phyloP scores from a whole-genome alignment of 2,113 vertebrate genomes.

The Sapayoa aenigma region DNA sequence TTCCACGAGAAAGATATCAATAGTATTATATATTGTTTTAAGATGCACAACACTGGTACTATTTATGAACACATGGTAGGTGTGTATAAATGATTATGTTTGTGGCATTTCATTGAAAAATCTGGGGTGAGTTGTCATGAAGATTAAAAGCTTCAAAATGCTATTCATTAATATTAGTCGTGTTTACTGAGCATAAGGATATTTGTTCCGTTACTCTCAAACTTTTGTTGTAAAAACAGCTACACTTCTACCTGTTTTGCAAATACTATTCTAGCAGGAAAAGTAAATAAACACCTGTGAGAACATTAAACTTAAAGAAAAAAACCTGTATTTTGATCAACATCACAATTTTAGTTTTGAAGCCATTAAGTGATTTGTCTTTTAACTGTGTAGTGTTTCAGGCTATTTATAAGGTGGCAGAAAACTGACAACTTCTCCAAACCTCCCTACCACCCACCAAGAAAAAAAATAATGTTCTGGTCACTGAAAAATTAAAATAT shows the following conservation, averaged over 20 bases:
- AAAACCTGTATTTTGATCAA: slow-evolving; percentile 39
- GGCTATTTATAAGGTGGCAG: slow-evolving; percentile 49
- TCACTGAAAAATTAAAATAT: slow-evolving; percentile 48
- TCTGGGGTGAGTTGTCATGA: slow-evolving; percentile 78
- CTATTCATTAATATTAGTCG: slow-evolving; percentile 68
- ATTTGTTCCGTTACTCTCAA: slow-evolving; percentile 67
- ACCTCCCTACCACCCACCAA: not conserved
- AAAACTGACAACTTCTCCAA: slow-evolving; percentile 21
- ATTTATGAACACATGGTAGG: slow-evolving; percentile 75
- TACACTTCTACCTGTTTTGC: slow-evolving; percentile 58
- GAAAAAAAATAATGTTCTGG: slow-evolving; percentile 41
- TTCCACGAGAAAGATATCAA: slow-evolving; percentile 54
- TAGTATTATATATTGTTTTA: slow-evolving; percentile 50
- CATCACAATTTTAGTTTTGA: slow-evolving; percentile 41
- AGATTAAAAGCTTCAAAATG: slow-evolving; percentile 81
- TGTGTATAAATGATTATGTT: slow-evolving; percentile 71
- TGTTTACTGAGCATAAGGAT: slow-evolving; percentile 67
- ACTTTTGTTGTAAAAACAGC: slow-evolving; percentile 66
- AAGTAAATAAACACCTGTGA: slow-evolving; percentile 62
- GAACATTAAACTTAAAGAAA: slow-evolving; percentile 51
- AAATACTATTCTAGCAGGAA: slow-evolving; percentile 58
- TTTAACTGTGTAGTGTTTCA: slow-evolving; percentile 37
- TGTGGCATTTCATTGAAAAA: slow-evolving; percentile 77
- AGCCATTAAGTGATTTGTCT: slow-evolving; percentile 45
- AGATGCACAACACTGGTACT: slow-evolving; percentile 56